Conservation (phyloP, 2,113 vertebrate species). For the Condylura cristata region DNA sequence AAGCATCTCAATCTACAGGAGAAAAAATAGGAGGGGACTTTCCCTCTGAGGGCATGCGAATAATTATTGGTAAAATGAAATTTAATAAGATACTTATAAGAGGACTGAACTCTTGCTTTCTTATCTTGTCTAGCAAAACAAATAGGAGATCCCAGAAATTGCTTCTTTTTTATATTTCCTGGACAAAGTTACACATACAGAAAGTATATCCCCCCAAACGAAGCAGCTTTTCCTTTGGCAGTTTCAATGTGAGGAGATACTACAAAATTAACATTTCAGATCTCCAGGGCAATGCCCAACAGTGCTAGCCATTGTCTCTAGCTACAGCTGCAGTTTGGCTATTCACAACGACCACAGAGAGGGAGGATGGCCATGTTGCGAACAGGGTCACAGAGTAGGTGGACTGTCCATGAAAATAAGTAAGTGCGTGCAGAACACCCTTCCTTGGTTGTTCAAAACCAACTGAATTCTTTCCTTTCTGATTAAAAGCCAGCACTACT, state of each 20-base stretch:
- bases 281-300: constrained; percentile 16
- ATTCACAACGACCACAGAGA: constrained; percentile 22
- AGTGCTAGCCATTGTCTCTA: constrained; percentile 28
- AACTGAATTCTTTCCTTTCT: constrained; percentile 47
- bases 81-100: constrained; percentile 2
- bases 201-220: constrained; percentile 57
- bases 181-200: not conserved
- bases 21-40: constrained; percentile 35
- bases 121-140: constrained; percentile 49
- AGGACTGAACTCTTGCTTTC: constrained; percentile 21
- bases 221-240: constrained; percentile 59
- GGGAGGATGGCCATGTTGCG: not conserved
- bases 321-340: not conserved
- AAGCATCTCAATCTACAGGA: constrained; percentile 44
- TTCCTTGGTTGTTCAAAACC: constrained; percentile 52
- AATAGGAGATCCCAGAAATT: constrained; percentile 56
- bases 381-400: constrained; percentile 48
- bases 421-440: constrained; percentile 50
- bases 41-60: constrained; percentile 49
- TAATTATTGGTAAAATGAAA: constrained; percentile 50
- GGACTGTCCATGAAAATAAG: constrained; percentile 26
- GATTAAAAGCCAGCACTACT: constrained; percentile 21
- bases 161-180: constrained; percentile 20
- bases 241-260: constrained; percentile 54
- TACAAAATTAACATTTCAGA: constrained; percentile 53